Conservation (phyloP, 2,888 invertebrate species). For the Shargacucullia verbasci region DNA sequence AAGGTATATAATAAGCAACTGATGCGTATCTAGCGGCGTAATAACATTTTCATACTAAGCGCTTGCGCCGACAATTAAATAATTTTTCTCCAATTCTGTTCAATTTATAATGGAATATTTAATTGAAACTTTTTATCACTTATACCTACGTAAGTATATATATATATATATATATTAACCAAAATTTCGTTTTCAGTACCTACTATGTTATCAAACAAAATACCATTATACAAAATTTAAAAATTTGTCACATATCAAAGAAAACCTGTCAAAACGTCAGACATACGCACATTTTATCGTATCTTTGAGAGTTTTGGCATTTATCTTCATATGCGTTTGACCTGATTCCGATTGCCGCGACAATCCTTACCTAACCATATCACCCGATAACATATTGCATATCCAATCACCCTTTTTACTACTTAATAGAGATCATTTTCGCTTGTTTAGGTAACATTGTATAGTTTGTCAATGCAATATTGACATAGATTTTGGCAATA, state of each 20-base stretch:
- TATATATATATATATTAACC: too few relatives aligned
- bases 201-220: too few relatives aligned
- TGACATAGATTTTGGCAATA: constrained; percentile 68
- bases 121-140: too few relatives aligned
- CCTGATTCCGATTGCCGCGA: constrained; percentile 74
- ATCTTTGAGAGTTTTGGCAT: constrained; percentile 59
- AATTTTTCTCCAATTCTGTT: too few relatives aligned
- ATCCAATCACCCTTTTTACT: constrained; percentile 48
- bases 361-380: constrained; percentile 67
- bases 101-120: too few relatives aligned
- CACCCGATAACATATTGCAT: constrained; percentile 63
- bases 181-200: too few relatives aligned
- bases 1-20: too few relatives aligned
- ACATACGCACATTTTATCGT: constrained; percentile 20
- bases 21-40: too few relatives aligned
- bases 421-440: constrained; percentile 58
- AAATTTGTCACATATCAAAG: background rate
- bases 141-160: too few relatives aligned
- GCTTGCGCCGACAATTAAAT: too few relatives aligned
- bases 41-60: too few relatives aligned
- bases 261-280: constrained; percentile 11
- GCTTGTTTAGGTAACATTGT: constrained; percentile 28
- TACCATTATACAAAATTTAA: background rate
- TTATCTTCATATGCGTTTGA: constrained; percentile 79
- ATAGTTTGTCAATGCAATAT: constrained; percentile 56